These are phyloP conservation scores for Bellardia pandia DNA, from an alignment of 2,888 invertebrate genomes.

Conservation along the genomic window DNA sequence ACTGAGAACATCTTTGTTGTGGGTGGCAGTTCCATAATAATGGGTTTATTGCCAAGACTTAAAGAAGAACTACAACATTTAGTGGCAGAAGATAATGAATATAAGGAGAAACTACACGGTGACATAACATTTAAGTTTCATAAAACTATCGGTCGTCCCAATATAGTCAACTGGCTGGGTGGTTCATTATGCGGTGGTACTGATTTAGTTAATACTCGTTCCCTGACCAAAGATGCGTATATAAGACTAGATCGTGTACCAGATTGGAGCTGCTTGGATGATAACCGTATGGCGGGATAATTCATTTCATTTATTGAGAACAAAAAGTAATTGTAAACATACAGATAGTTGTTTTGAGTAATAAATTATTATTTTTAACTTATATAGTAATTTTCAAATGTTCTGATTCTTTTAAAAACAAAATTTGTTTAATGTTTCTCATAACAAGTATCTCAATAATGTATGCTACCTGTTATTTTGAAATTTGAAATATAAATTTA, in stretches of 20 bases:
- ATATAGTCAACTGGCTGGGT: conserved; percentile 95
- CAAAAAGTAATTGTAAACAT: not conserved
- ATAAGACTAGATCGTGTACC: conserved; percentile 88
- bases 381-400: no score
- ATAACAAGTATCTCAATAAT: no score
- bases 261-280: conserved; percentile 89
- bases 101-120: conserved; percentile 86
- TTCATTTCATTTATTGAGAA: not conserved
- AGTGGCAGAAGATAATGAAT: conserved; percentile 86
- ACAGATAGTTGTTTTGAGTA: not conserved
- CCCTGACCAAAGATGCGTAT: conserved; percentile 91
- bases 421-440: no score
- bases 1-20: conserved; percentile 93
- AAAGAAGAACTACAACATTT: conserved; percentile 90
- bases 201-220: conserved; percentile 89
- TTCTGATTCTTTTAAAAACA: no score
- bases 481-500: no score
- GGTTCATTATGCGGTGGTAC: conserved; percentile 92
- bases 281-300: conserved; percentile 80
- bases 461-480: no score
- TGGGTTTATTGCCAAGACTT: conserved; percentile 93
- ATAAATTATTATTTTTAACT: no score
- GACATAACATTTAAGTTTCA: conserved; percentile 90
- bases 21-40: conserved; percentile 93
- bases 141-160: conserved; percentile 90